Percentiles rank a stretch among this genome's conserved stretches.
Conservation (phyloP, 1,140 invertebrate genomes). For the Acromyrmex charruanus region DNA sequence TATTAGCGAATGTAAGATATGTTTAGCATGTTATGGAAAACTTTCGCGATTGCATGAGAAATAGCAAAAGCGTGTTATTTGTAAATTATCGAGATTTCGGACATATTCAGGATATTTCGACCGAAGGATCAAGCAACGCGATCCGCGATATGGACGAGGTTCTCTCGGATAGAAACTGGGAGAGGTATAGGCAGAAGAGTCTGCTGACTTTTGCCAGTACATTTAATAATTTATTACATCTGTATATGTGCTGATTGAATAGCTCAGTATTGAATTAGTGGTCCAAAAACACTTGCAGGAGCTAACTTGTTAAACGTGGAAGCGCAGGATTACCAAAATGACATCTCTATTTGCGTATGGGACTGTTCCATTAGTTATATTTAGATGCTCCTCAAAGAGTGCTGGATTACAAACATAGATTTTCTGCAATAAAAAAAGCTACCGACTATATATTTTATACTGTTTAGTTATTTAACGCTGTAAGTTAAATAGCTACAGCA, state of each 20-base stretch:
- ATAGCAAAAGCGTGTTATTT: not conserved
- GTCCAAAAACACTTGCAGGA: slow-evolving; percentile 36
- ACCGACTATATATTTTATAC: not conserved
- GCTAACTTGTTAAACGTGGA: slow-evolving; percentile 41
- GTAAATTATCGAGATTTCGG: not conserved
- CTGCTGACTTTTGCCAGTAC: slow-evolving; percentile 39
- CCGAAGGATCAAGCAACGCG: slow-evolving; percentile 63
- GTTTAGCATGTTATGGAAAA: slow-evolving; percentile 27
- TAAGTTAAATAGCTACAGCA: not conserved
- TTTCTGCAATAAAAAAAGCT: not conserved
- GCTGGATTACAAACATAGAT: slow-evolving; percentile 15
- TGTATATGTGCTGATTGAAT: not conserved
- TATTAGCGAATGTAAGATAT: slow-evolving; percentile 71
- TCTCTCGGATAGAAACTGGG: slow-evolving; percentile 74
- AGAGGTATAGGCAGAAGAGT: slow-evolving; percentile 71
- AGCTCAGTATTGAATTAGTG: slow-evolving; percentile 30
- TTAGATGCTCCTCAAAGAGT: slow-evolving; percentile 21
- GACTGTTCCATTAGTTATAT: slow-evolving; percentile 33
- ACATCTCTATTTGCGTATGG: slow-evolving; percentile 36
- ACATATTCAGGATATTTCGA: slow-evolving; percentile 26
- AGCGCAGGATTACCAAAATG: slow-evolving; percentile 21
- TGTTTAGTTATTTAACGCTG: not conserved
- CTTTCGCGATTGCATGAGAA: not conserved
- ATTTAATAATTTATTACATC: slow-evolving; percentile 47
- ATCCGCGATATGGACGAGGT: slow-evolving; percentile 73